Conservation (phyloP, 2,797 vertebrate species). For the Xyrichtys novacula region DNA sequence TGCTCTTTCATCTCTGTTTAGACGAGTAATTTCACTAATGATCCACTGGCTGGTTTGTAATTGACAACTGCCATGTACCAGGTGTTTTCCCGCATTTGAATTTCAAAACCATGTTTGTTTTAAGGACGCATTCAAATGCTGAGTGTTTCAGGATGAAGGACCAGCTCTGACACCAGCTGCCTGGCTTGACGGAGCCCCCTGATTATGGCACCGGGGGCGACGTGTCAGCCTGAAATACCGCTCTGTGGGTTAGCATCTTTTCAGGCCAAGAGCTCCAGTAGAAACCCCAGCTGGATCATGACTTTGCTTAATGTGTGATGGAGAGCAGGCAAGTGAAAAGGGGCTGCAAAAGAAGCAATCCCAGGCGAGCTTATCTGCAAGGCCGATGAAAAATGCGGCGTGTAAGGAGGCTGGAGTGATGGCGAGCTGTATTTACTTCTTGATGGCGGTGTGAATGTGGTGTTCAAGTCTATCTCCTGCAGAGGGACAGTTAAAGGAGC, state of each 20-base stretch:
- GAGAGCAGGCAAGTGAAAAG: conserved; percentile 36
- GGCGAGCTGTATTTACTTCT: conserved; percentile 64
- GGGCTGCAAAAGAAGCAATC: conserved; percentile 62
- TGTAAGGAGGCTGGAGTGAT: conserved; percentile 53
- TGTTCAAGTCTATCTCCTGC: conserved; percentile 60
- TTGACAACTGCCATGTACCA: conserved; percentile 71
- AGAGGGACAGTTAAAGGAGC: conserved; percentile 77
- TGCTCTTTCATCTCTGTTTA: conserved; percentile 61
- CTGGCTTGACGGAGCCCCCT: conserved; percentile 53
- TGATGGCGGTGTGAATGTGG: conserved; percentile 62
- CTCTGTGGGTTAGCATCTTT: conserved; percentile 58
- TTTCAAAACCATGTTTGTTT: conserved; percentile 65
- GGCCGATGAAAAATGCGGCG: conserved; percentile 66
- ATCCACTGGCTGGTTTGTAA: conserved; percentile 64
- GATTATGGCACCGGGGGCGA: conserved; percentile 61
- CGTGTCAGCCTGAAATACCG: conserved; percentile 63
- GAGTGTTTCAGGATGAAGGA: conserved; percentile 65
- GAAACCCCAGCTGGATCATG: conserved; percentile 63
- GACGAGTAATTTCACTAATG: conserved; percentile 72
- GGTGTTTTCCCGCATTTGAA: conserved; percentile 72
- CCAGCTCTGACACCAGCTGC: conserved; percentile 69
- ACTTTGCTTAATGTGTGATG: conserved; percentile 48
- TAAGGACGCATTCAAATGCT: conserved; percentile 64
- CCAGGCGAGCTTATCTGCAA: conserved; percentile 58
- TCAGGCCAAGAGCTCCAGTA: conserved; percentile 47